A percentile compares a stretch with the other conserved stretches of the same genome.
Conservation (phyloP, 2,113 vertebrate species). For the Halichoeres trimaculatus region DNA sequence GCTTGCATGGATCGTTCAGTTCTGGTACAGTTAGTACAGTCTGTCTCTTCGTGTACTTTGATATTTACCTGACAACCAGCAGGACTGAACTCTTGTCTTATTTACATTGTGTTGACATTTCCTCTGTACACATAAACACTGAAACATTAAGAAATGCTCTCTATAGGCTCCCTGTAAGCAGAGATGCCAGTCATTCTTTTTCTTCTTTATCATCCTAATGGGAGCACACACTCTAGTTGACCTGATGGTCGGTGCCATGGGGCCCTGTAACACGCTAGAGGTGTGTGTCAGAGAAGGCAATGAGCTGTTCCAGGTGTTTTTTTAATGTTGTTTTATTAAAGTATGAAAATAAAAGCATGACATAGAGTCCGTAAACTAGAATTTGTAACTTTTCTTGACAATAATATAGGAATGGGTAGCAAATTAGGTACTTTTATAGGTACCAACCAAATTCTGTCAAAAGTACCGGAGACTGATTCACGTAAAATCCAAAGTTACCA, state of each 20-base stretch:
- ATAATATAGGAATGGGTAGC: too few species aligned
- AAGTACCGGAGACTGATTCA: too few species aligned
- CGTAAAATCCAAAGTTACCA: too few species aligned
- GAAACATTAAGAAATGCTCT: conserved; percentile 15
- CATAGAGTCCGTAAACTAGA: not conserved
- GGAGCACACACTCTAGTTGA: conserved; percentile 40
- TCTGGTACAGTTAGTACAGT: not conserved
- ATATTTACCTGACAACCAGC: not conserved
- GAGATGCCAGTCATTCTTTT: conserved; percentile 58
- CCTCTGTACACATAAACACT: conserved; percentile 13
- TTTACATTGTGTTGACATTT: conserved; percentile 3
- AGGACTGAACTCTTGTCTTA: not conserved
- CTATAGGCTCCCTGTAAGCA: conserved; percentile 7
- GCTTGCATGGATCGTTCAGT: not conserved
- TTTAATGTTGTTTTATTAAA: not conserved
- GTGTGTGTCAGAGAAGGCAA: not conserved
- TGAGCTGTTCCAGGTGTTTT: not conserved
- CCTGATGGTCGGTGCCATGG: conserved; percentile 20
- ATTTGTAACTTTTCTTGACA: too few species aligned
- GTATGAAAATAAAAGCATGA: not conserved
- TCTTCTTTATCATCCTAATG: conserved; percentile 46
- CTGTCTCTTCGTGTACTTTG: not conserved
- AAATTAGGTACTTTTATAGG: too few species aligned
- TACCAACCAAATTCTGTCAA: too few species aligned
- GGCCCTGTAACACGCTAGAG: conserved; percentile 4